Evolutionary conservation across 2,797 vertebrate genomes (phyloP).

Genomic region (Glossophaga mutica): DNA sequence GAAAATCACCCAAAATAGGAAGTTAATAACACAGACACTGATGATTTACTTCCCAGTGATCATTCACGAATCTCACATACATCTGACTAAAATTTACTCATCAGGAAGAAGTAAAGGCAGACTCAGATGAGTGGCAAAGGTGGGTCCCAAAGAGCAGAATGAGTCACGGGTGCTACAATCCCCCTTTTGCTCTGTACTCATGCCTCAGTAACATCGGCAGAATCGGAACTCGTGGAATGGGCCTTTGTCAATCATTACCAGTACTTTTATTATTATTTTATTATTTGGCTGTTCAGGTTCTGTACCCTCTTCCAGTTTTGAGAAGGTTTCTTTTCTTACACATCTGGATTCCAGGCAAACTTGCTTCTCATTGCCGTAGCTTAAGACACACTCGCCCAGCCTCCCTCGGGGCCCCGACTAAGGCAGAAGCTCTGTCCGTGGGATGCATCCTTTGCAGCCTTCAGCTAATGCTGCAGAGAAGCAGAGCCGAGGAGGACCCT

Average conservation of each 20-base stretch:
- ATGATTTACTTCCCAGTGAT: not conserved
- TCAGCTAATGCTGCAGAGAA: not conserved
- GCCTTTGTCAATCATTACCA: not conserved
- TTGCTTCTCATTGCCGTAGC: not conserved
- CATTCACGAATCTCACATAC: not conserved
- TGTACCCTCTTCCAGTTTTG: not conserved
- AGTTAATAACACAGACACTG: not conserved
- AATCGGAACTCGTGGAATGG: not conserved
- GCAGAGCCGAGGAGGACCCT: not conserved
- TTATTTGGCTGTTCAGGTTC: not conserved
- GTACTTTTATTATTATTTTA: not conserved
- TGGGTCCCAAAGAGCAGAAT: not conserved
- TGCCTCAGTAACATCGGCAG: not conserved
- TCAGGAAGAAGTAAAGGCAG: not conserved
- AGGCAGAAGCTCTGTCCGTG: not conserved
- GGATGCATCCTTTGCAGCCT: accelerated
- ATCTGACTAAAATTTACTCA: not conserved
- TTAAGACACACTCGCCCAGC: not conserved
- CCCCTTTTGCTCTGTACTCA: accelerated
- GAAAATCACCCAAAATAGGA: not conserved
- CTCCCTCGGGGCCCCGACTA: not conserved
- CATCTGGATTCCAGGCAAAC: not conserved
- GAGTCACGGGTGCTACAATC: too few species aligned
- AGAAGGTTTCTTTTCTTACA: not conserved
- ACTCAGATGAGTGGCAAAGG: not conserved